Percentiles rank a stretch among this genome's conserved stretches.
Evolutionary conservation across 2,888 invertebrate genomes (phyloP).

Genomic region (Lamproptera curius): DNA sequence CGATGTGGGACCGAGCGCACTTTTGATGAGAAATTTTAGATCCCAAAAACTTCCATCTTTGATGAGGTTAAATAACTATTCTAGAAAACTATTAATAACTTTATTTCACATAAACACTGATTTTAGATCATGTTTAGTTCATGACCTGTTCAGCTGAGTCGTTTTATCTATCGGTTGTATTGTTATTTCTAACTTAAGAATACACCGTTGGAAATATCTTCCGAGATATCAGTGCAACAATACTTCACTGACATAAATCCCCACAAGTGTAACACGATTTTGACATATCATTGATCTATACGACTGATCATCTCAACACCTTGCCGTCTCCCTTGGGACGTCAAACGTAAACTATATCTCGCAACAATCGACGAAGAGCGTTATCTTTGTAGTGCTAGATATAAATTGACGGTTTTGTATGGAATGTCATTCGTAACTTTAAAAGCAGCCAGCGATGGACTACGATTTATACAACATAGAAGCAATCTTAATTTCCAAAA

Average conservation of each 20-base stretch:
- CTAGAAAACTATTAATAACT: no score
- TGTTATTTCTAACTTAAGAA: no score
- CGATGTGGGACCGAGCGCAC: no score
- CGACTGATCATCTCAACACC: slow-evolving; percentile 65
- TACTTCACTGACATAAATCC: slow-evolving; percentile 63
- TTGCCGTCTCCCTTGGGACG: slow-evolving; percentile 50
- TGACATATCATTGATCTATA: slow-evolving; percentile 75
- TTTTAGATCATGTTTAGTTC: no score
- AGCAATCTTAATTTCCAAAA: slow-evolving; percentile 16
- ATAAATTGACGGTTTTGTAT: slow-evolving; percentile 25
- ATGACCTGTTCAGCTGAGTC: no score
- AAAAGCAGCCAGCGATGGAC: slow-evolving; percentile 23
- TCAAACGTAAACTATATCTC: slow-evolving; percentile 39
- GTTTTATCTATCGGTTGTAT: no score
- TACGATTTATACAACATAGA: neutral
- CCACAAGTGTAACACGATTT: slow-evolving; percentile 69
- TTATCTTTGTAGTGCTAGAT: neutral
- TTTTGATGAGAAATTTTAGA: no score
- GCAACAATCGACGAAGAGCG: slow-evolving; percentile 27
- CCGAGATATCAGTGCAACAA: no score
- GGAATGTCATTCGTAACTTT: neutral
- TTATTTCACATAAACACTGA: no score
- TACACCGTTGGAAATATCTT: slow-evolving; percentile 31
- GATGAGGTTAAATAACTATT: no score
- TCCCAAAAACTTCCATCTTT: no score